Evolutionary conservation across 2,888 invertebrate genomes (phyloP), one percentile per base, ranked within the genome.

Genomic region (Luperina testacea): DNA sequence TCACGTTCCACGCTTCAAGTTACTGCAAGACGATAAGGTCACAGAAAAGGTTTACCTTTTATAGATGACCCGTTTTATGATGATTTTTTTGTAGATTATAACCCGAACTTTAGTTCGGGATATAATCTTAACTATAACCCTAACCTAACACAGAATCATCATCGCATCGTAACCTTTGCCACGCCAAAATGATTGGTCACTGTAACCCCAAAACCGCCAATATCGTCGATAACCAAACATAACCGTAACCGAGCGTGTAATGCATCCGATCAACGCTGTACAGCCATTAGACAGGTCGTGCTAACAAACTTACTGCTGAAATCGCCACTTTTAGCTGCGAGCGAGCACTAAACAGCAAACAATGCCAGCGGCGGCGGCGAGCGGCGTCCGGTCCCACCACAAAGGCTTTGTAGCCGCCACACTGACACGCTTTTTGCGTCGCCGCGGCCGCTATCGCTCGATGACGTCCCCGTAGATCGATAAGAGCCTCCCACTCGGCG

Each of bases 391-490:
- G 95, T 93, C 91, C 74, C 92, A 89, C 94, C 94, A 96, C 96
- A 96, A 97, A 96, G 96, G 91, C 96, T 94, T 95, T 95, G 95
- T 95, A 92, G 91, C 93, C 94, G 95, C 93, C 95, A 94, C 93
- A 96, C 93, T 96, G 96, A 96, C 96, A 96, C 96, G 96, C 96
- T 97, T 96, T 96, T 96, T 97, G 96, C 96, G 95, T 94, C 94
- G 92, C 91, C 90, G 92, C 94, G 93, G 92, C 93, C 94, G 96
- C 94, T 96, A 97, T 96, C 96, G 95, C 94, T 90, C 95, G 96
- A 96, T 96, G 96, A 97, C 96, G 96, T 95, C 94, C 96, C 95
- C 91, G 95, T 94, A 96, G 96, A 96, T 96, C 96, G 96, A 96
- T 96, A 97, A 97, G 96, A 96, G 95, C 94, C 94, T 94, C 94